Conservation (phyloP, 2,797 vertebrate genomes). For the Dromococcyx pavoninus region DNA sequence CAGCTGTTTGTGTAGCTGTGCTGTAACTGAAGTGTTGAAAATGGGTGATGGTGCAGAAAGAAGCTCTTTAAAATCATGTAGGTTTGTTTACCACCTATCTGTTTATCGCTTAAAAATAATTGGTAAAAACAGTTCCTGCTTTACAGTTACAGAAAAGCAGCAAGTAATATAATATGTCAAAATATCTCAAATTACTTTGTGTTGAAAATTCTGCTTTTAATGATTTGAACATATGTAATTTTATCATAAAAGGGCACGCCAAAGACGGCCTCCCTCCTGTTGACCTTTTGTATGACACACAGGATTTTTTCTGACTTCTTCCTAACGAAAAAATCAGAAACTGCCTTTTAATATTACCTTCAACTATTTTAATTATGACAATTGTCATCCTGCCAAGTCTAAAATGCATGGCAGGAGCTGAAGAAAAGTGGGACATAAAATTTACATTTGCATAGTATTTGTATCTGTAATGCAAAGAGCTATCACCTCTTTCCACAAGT, state of each 20-base stretch:
- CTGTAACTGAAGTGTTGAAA: neutral
- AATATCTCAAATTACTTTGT: neutral
- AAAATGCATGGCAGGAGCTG: neutral
- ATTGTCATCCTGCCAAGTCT: constrained; percentile 37
- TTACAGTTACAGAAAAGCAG: neutral
- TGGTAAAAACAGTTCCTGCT: neutral
- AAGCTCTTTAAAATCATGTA: neutral
- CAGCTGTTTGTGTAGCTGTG: neutral
- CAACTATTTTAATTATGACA: constrained; percentile 2
- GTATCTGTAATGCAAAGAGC: constrained; percentile 11
- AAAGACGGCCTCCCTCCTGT: neutral
- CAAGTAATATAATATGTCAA: neutral
- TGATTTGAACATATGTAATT: neutral
- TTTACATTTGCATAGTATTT: constrained; percentile 28
- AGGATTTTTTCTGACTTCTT: neutral
- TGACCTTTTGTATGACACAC: constrained; percentile 11
- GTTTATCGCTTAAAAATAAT: neutral
- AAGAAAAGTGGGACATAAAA: constrained; percentile 22
- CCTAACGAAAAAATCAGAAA: neutral
- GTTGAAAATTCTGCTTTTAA: neutral
- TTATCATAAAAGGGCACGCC: neutral
- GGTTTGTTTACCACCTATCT: neutral
- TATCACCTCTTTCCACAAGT: constrained; percentile 20
- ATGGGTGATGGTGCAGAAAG: neutral
- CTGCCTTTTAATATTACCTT: constrained; percentile 15